A percentile compares a stretch with the other conserved stretches of the same genome.
Evolutionary conservation across 53 echinoderm and acorn worm genomes (phyloP).

Genomic region (Actinopyga echinites): DNA sequence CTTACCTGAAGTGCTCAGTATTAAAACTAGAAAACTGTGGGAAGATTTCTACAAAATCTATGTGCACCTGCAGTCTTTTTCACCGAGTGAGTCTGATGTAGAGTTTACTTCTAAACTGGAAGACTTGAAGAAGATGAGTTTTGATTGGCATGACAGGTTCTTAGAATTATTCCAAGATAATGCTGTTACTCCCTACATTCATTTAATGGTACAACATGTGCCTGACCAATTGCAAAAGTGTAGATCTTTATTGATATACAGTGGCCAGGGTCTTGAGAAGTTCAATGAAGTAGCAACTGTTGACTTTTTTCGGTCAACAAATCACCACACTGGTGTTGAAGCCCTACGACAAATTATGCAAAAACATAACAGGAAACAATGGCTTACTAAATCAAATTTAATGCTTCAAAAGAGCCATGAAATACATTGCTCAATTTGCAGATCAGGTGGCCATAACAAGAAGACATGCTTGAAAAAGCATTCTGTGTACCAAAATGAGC

Average conservation of each 20-base stretch:
- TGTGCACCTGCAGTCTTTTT: not conserved
- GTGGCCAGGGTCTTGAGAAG: slow-evolving; percentile 1
- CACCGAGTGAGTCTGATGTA: not conserved
- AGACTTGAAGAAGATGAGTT: not conserved
- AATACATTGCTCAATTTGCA: no score
- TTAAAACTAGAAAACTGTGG: no score
- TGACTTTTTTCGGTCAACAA: not conserved
- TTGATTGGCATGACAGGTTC: no score
- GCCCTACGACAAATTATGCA: not conserved
- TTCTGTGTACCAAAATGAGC: no score
- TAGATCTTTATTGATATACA: not conserved
- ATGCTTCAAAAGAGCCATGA: no score
- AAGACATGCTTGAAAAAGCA: no score
- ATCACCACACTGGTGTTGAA: not conserved
- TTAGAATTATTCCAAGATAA: no score
- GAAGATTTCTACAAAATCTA: not conserved
- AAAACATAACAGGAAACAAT: not conserved
- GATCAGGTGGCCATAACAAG: no score
- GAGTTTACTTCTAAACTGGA: not conserved
- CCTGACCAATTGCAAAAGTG: not conserved
- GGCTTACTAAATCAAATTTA: not conserved
- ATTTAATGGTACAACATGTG: not conserved
- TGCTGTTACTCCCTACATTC: not conserved
- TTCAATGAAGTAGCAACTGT: not conserved
- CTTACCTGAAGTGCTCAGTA: not conserved